phyloP scores from a whole-genome alignment of 2,113 vertebrate species.

The Atlantisia rogersi region DNA sequence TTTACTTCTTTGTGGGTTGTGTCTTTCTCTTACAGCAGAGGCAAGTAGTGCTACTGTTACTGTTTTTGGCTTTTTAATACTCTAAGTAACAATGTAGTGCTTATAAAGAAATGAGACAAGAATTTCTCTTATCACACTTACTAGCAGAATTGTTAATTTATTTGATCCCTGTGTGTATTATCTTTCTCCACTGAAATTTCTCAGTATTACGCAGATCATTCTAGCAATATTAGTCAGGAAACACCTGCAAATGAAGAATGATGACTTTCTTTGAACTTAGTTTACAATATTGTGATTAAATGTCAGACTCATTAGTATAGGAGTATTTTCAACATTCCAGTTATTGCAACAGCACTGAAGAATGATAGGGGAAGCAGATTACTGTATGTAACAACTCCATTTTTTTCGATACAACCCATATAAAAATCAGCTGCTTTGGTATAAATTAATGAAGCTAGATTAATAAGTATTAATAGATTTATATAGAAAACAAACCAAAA shows the following conservation, averaged over 20 bases:
- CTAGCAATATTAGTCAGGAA: background rate
- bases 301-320: constrained; percentile 18
- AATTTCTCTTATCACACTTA: background rate
- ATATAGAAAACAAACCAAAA: background rate
- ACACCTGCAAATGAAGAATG: background rate
- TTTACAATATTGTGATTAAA: constrained; percentile 23
- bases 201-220: background rate
- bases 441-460: background rate
- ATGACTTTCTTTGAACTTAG: background rate
- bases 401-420: accelerated
- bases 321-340: background rate
- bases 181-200: background rate
- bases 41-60: background rate
- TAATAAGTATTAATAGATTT: background rate
- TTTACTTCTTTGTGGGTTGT: background rate
- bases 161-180: background rate
- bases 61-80: background rate
- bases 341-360: background rate
- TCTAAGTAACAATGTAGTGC: background rate
- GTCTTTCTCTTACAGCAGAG: background rate
- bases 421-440: background rate
- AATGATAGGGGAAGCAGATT: background rate
- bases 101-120: background rate
- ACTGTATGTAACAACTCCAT: background rate
- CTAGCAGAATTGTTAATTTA: background rate